Base-by-base conservation (phyloP, 2,797 vertebrate genomes). In the Artibeus lituratus region DNA sequence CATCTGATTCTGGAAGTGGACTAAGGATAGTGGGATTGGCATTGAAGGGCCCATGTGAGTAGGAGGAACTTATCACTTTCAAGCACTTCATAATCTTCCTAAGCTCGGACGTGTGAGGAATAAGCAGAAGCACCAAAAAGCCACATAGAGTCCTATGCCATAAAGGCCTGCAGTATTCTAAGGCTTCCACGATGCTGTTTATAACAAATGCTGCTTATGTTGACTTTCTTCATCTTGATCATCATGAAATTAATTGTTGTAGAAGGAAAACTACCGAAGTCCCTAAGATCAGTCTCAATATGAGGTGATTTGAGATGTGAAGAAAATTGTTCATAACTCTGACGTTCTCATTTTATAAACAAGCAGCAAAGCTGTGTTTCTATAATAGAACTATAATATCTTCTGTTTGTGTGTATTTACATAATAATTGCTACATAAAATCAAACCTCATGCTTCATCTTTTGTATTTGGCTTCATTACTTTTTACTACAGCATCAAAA, bases 381-480 rank as follows among this genome's bases (percentile, higher is more conserved):
- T 70, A 22, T 96, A 89, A 91, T 37, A 82, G 81, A 97, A 80
- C 81, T 78, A 93, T 69, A 49, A 2, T 53, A 67, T 82, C 77
- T 87, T 86, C 67, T 55, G 85, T 85, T 91, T 59, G 37, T 53
- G 77, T 53, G 26, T 90, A 96, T 97, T 97, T 96, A 91, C 97
- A 94, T 97, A 93, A 96, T 94, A 96, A 97, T 96, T 96, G 95
- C 94, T 90, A 94, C 81, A 93, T 94, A 93, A 92, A 97, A 78
- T 83, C 91, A 85, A 96, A 87, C 87, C 84, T 74, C 51, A 7
- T 2, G 35, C 78, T 93, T 86, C 10, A 0, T 91, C 89, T 92
- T 96, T 78, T 84, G 62, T 55, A 73, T 88, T 94, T 94, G 88
- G 53, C 77, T 93, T 87, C 72, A 3, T 85, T 81, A 42, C 53